Evolutionary conservation across 2,797 vertebrate species (phyloP).

Genomic region (Remorina albescens): DNA sequence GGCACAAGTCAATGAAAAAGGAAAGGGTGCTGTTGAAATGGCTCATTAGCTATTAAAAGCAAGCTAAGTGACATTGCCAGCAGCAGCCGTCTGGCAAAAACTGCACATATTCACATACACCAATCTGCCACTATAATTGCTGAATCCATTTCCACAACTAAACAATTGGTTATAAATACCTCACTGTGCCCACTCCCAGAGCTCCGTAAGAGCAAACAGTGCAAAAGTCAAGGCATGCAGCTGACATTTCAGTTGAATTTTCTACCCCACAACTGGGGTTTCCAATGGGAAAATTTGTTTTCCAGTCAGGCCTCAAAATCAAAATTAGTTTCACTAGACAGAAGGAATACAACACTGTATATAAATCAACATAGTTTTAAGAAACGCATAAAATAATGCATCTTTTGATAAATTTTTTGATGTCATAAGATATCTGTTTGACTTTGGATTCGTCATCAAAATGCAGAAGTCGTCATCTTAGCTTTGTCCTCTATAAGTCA

Average conservation of each 20-base stretch:
- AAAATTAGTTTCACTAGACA: slow-evolving; percentile 25
- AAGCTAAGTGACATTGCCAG: slow-evolving; percentile 6
- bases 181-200: slow-evolving; percentile 28
- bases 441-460: slow-evolving; percentile 6
- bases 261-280: slow-evolving; percentile 10
- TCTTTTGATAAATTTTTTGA: slow-evolving; percentile 1
- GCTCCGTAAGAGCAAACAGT: slow-evolving; percentile 14
- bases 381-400: not conserved
- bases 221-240: slow-evolving; percentile 31
- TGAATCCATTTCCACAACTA: slow-evolving; percentile 30
- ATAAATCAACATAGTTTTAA: slow-evolving; percentile 22
- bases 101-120: not conserved
- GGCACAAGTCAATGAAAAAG: not conserved
- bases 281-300: slow-evolving; percentile 19
- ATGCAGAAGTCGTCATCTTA: not conserved
- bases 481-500: slow-evolving; percentile 42
- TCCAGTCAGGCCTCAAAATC: slow-evolving; percentile 28
- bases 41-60: slow-evolving; percentile 18
- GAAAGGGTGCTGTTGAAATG: not conserved
- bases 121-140: slow-evolving; percentile 16
- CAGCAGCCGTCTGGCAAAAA: slow-evolving; percentile 4
- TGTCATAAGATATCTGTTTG: not conserved
- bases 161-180: slow-evolving; percentile 21
- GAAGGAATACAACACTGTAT: not conserved
- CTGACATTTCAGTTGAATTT: slow-evolving; percentile 51